These are phyloP conservation scores for Pristionchus mayeri DNA, from an alignment of 2,888 invertebrate species.

Conservation along the genomic window DNA sequence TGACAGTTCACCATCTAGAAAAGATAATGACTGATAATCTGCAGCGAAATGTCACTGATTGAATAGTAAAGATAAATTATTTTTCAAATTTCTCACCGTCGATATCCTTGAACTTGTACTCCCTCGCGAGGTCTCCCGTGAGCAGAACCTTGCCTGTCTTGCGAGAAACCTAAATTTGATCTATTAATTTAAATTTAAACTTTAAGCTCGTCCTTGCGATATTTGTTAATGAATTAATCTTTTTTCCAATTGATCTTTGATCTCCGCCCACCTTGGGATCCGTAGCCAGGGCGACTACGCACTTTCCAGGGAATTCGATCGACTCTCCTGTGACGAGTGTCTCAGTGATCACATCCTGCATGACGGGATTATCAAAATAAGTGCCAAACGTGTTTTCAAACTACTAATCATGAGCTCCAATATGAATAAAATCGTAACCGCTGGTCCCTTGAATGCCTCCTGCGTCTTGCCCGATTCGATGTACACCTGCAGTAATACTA, in stretches of 20 bases:
- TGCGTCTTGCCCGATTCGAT: constrained; percentile 38
- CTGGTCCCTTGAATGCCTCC: constrained; percentile 45
- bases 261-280: constrained; percentile 67
- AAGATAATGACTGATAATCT: no score
- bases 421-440: not conserved
- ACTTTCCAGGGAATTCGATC: constrained; percentile 71
- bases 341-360: constrained; percentile 54
- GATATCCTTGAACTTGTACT: constrained; percentile 77
- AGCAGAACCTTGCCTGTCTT: constrained; percentile 76
- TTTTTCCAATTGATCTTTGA: not conserved
- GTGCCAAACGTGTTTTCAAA: not conserved
- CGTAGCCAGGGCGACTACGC: constrained; percentile 69
- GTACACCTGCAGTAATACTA: not conserved
- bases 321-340: constrained; percentile 61
- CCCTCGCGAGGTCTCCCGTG: constrained; percentile 76
- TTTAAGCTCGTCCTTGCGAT: no score
- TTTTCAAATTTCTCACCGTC: constrained; percentile 71
- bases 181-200: no score
- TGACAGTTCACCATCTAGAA: no score
- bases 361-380: not conserved
- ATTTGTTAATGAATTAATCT: no score
- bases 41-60: not conserved
- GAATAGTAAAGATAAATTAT: not conserved
- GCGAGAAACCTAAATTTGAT: constrained; percentile 60
- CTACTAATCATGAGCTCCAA: not conserved